Conservation (phyloP, 2,113 vertebrate genomes). For the Prolemur simus region DNA sequence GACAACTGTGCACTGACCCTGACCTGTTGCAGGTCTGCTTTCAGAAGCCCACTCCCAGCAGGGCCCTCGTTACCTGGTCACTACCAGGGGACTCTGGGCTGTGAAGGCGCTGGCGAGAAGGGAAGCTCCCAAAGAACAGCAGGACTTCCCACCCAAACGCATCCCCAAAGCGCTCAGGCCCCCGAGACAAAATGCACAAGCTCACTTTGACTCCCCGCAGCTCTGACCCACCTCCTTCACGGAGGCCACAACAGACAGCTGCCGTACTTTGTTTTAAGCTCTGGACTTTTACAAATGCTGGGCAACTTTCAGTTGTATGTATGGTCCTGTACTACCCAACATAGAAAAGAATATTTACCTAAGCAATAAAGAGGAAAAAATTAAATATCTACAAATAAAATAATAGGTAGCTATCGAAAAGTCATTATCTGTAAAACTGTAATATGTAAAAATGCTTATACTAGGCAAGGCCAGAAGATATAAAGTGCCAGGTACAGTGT, state of each 20-base stretch:
- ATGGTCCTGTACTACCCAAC: background rate
- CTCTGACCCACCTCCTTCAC: background rate
- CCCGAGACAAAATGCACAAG: background rate
- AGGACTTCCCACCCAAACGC: background rate
- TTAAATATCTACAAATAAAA: background rate
- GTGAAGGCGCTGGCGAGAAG: background rate
- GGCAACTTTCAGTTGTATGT: background rate
- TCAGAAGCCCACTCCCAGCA: background rate
- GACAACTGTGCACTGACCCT: background rate
- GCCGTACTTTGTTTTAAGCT: background rate
- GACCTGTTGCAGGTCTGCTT: background rate
- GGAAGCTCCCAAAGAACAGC: background rate
- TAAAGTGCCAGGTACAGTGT: fast-evolving
- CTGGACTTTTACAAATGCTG: background rate
- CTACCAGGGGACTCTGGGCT: too few relatives aligned
- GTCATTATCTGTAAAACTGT: background rate
- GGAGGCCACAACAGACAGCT: background rate
- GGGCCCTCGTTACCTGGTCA: fast-evolving
- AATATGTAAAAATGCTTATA: background rate
- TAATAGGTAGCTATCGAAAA: background rate
- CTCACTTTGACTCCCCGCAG: fast-evolving
- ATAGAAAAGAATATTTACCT: background rate
- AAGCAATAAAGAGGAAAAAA: background rate
- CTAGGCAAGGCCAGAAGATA: background rate
- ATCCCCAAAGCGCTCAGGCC: background rate